Evolutionary conservation across 2,888 invertebrate genomes (phyloP).

Genomic region (Rambutsinella grinnellia): DNA sequence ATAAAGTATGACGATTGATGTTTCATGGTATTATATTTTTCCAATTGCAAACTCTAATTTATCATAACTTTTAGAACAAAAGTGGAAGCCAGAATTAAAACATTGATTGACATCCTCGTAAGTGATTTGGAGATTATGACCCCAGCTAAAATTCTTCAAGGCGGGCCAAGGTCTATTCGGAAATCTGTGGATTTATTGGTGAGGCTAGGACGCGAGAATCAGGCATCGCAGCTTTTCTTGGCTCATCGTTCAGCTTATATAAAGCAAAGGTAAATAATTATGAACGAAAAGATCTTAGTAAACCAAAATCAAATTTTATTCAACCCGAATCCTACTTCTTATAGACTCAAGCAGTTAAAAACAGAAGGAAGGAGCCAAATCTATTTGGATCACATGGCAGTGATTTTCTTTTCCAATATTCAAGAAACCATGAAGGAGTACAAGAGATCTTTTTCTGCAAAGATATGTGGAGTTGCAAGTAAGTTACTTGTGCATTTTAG

Average conservation of each 20-base stretch:
- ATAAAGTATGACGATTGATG: constrained; percentile 70
- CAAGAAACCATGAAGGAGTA: constrained; percentile 83
- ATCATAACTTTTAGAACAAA: constrained; percentile 69
- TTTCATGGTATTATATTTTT: not conserved
- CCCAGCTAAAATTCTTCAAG: constrained; percentile 91
- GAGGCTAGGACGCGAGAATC: constrained; percentile 78
- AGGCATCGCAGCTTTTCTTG: constrained; percentile 72
- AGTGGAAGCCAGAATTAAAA: constrained; percentile 79
- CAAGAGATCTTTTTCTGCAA: constrained; percentile 84
- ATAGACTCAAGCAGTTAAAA: constrained; percentile 87
- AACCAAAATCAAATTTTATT: not conserved
- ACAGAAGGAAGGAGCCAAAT: constrained; percentile 83
- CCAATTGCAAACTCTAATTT: constrained; percentile 1
- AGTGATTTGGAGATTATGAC: constrained; percentile 87
- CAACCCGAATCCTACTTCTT: no score
- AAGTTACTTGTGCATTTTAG: constrained; percentile 66
- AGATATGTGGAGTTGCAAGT: constrained; percentile 81
- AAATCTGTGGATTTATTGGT: constrained; percentile 88
- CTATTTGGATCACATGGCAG: constrained; percentile 85
- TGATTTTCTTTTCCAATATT: constrained; percentile 87
- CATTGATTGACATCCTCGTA: constrained; percentile 87
- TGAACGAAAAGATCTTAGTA: not conserved
- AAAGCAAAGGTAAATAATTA: constrained; percentile 66
- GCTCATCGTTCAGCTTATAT: constrained; percentile 71
- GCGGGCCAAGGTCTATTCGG: constrained; percentile 87